Evolutionary conservation across 2,797 vertebrate genomes (phyloP).

Genomic region (Lateolabrax maculatus): DNA sequence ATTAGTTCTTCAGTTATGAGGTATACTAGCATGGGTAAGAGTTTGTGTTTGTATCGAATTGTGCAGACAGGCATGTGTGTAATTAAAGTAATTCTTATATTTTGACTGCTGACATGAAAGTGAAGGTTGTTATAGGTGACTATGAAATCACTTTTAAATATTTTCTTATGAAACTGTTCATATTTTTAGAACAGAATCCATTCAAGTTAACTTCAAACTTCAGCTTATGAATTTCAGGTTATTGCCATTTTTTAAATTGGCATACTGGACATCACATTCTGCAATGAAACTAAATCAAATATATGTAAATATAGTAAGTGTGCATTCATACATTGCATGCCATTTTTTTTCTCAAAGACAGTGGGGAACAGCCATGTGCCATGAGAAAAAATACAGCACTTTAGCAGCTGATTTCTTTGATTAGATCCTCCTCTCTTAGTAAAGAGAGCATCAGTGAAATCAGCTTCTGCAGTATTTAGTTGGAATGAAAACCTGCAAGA

Average conservation of each 20-base stretch:
- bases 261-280: not conserved
- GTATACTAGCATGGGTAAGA: not conserved
- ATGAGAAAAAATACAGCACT: not conserved
- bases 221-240: not conserved
- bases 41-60: not conserved
- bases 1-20: too few relatives aligned
- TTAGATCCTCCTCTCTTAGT: not conserved
- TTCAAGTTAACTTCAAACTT: not conserved
- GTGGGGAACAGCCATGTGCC: not conserved
- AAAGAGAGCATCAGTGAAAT: constrained; percentile 7
- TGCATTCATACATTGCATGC: not conserved
- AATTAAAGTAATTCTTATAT: not conserved
- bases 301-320: not conserved
- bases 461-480: not conserved
- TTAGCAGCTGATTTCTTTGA: not conserved
- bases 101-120: constrained; percentile 3
- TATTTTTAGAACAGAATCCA: not conserved
- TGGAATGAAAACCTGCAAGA: constrained; percentile 1
- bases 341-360: too few relatives aligned
- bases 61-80: not conserved
- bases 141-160: not conserved
- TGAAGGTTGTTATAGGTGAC: not conserved
- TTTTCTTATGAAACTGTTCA: not conserved
- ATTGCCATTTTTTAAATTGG: too few relatives aligned
- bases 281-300: not conserved